A percentile compares a stretch with the other conserved stretches of the same genome.
These are phyloP conservation scores for Ditylenchus dipsaci DNA, from an alignment of 1,140 invertebrate genomes.

Conservation along the genomic window DNA sequence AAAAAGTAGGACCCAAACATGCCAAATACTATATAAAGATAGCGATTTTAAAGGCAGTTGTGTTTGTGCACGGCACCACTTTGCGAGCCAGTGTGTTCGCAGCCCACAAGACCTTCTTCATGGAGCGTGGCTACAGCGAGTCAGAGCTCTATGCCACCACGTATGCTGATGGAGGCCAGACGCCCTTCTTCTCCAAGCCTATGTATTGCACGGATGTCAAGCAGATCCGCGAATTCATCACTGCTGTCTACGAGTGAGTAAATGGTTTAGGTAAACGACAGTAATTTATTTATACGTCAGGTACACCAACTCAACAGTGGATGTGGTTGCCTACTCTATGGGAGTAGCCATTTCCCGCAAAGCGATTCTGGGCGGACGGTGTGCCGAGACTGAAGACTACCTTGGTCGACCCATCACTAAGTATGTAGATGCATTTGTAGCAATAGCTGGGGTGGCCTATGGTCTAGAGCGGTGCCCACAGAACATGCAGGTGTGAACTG, in stretches of 20 bases:
- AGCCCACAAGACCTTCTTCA: constrained; percentile 18
- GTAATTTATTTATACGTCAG: background rate
- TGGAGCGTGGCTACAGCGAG: constrained; percentile 19
- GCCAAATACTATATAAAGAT: background rate
- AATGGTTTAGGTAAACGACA: no score
- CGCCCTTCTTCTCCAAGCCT: constrained; percentile 22
- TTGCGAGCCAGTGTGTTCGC: constrained; percentile 17
- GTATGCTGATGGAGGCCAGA: constrained; percentile 28
- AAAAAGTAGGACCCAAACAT: no score
- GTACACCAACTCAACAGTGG: constrained; percentile 25
- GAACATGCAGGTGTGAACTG: background rate
- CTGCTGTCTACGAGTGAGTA: background rate
- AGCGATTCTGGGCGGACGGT: constrained; percentile 35
- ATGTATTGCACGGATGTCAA: constrained; percentile 36
- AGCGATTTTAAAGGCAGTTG: constrained; percentile 33
- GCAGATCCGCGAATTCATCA: constrained; percentile 10
- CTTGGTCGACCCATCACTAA: constrained; percentile 24
- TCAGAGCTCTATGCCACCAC: constrained; percentile 34
- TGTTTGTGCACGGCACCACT: constrained; percentile 32
- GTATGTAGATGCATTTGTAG: constrained; percentile 24
- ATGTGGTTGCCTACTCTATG: constrained; percentile 36
- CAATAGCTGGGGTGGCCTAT: constrained; percentile 29
- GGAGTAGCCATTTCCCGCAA: constrained; percentile 31
- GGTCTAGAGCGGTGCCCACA: constrained; percentile 12
- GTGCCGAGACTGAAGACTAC: constrained; percentile 37